Evolutionary conservation across 2,113 vertebrate genomes (phyloP).

Genomic region (Nycticorax nycticorax): DNA sequence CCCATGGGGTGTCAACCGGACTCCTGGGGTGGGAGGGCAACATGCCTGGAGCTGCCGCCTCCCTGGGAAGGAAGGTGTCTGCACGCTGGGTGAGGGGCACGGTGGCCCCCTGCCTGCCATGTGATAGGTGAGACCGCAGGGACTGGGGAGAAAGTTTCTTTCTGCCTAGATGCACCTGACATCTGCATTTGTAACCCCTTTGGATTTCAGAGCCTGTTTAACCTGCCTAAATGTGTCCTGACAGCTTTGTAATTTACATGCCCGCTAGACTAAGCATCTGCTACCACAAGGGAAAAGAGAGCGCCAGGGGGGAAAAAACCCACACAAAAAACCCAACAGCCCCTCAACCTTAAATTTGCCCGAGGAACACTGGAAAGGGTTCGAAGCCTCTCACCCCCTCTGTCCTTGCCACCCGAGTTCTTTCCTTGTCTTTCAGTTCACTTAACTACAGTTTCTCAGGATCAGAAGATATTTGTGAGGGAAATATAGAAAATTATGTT

Average conservation of each 20-base stretch:
- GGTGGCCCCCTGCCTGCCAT: fast-evolving
- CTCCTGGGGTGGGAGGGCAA: neutral
- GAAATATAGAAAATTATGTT: constrained; percentile 21
- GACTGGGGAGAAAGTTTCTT: neutral
- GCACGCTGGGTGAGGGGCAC: fast-evolving
- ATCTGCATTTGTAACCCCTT: neutral
- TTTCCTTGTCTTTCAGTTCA: neutral
- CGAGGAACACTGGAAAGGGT: neutral
- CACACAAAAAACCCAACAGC: neutral
- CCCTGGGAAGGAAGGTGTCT: neutral
- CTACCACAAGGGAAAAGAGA: neutral
- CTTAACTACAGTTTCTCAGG: constrained; percentile 1
- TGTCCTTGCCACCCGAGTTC: neutral
- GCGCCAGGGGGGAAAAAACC: neutral
- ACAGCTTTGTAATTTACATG: neutral
- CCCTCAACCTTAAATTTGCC: neutral
- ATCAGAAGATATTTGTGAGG: neutral
- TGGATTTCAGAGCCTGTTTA: neutral
- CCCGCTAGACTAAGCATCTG: neutral
- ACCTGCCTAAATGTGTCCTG: neutral
- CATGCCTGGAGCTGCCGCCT: neutral
- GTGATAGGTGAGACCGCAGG: neutral
- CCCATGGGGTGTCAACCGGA: fast-evolving
- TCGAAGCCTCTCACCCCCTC: neutral
- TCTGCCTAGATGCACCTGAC: neutral